Percentiles rank a stretch among this genome's conserved stretches.
phyloP scores from a whole-genome alignment of 1,140 invertebrate genomes.

The Carcinoscorpius rotundicauda region DNA sequence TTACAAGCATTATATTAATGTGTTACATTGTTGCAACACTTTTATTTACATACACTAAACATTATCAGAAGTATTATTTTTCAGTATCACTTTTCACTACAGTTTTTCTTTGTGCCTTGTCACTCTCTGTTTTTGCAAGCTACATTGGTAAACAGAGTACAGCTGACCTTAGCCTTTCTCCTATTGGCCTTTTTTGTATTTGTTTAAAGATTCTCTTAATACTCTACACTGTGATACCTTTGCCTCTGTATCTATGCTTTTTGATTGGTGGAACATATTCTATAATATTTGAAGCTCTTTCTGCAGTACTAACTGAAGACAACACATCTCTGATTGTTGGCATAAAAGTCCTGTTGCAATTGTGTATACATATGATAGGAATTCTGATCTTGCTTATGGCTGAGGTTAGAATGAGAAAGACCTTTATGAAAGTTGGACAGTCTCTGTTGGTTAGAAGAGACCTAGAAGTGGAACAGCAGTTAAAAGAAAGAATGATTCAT shows the following conservation, averaged over 20 bases:
- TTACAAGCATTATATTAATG: conserved; percentile 12
- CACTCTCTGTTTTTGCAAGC: conserved; percentile 29
- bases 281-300: conserved; percentile 56
- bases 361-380: conserved; percentile 83
- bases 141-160: background rate
- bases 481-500: conserved; percentile 95
- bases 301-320: conserved; percentile 16
- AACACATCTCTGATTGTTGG: conserved; percentile 13
- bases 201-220: conserved; percentile 76
- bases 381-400: conserved; percentile 88
- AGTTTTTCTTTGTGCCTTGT: conserved; percentile 27
- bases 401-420: conserved; percentile 73
- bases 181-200: conserved; percentile 68
- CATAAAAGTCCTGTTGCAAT: conserved; percentile 59
- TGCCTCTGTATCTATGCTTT: conserved; percentile 73
- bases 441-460: conserved; percentile 73
- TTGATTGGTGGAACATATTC: conserved; percentile 65
- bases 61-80: conserved; percentile 29
- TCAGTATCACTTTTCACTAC: conserved; percentile 13
- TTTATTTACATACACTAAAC: conserved; percentile 41
- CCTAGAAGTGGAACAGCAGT: conserved; percentile 79
- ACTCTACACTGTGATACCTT: conserved; percentile 83
- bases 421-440: conserved; percentile 93
- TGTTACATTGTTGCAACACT: conserved; percentile 15
- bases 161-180: conserved; percentile 32